A percentile compares a stretch with the other conserved stretches of the same genome.
phyloP scores from a whole-genome alignment of 2,797 vertebrate genomes.

The Sebastes aleutianus region DNA sequence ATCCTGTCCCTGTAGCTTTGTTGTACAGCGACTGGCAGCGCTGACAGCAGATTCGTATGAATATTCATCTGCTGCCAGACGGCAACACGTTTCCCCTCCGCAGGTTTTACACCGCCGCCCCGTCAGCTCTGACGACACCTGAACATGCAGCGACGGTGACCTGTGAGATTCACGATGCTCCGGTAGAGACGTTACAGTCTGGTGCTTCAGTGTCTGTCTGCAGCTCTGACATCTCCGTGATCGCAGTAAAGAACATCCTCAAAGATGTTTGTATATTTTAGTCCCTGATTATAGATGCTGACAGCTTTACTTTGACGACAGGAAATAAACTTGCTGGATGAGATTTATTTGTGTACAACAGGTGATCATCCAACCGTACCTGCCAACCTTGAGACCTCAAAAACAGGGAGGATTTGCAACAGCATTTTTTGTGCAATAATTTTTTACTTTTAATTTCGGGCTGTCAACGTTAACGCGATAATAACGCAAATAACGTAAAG shows the following conservation, averaged over 20 bases:
- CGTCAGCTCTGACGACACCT: neutral
- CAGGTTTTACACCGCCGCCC: conserved; percentile 9
- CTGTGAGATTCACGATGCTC: neutral
- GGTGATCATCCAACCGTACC: too few species aligned
- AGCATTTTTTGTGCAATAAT: too few species aligned
- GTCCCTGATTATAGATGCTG: neutral
- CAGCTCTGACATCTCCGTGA: neutral
- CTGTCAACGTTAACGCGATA: too few species aligned
- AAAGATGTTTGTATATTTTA: neutral
- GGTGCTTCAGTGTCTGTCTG: neutral
- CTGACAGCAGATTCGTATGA: conserved; percentile 49
- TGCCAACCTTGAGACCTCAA: too few species aligned
- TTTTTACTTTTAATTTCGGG: too few species aligned
- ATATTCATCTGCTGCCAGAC: conserved; percentile 44
- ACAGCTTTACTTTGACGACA: neutral
- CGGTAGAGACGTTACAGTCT: neutral
- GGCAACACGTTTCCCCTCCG: neutral
- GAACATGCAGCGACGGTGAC: neutral
- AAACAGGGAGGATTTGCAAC: too few species aligned
- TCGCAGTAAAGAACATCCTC: neutral
- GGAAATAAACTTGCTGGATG: neutral
- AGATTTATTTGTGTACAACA: neutral
- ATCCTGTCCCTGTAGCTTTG: neutral
- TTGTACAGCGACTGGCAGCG: neutral
- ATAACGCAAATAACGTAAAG: too few species aligned